A percentile compares a stretch with the other conserved stretches of the same genome.
Conservation (phyloP, 2,113 vertebrate species). For the Morphnarchus princeps region DNA sequence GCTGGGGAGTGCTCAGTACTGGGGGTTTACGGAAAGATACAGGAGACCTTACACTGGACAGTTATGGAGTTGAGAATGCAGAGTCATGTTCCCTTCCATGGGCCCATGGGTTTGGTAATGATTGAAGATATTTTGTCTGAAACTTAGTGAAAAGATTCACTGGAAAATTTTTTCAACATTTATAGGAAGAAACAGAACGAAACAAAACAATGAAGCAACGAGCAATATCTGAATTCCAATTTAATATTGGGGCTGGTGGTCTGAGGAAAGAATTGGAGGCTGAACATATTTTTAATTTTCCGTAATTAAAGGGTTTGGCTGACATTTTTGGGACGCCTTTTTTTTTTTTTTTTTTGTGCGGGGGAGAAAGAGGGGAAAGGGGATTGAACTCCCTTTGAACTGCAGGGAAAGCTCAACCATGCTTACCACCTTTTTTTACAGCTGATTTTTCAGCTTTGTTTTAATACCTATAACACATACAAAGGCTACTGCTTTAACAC, state of each 20-base stretch:
- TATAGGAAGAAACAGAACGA: neutral
- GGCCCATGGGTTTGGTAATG: fast-evolving
- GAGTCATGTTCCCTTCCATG: neutral
- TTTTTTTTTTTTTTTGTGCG: too few relatives aligned
- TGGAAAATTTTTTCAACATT: neutral
- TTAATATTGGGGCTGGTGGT: neutral
- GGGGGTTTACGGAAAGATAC: neutral
- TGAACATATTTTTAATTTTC: neutral
- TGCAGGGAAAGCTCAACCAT: neutral
- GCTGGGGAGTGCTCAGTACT: neutral
- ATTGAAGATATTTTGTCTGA: neutral
- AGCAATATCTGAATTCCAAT: neutral
- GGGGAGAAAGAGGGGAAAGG: fast-evolving
- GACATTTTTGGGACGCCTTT: neutral
- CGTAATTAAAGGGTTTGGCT: neutral
- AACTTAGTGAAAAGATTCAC: neutral
- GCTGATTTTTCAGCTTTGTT: neutral
- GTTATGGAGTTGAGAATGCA: fast-evolving
- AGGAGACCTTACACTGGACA: neutral
- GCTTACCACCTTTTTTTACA: neutral
- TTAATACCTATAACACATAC: neutral
- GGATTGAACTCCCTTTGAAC: neutral
- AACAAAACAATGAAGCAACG: neutral
- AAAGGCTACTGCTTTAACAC: neutral
- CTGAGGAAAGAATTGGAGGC: neutral